These are phyloP conservation scores for Callospermophilus lateralis DNA, from an alignment of 2,113 vertebrate species.

Conservation along the genomic window DNA sequence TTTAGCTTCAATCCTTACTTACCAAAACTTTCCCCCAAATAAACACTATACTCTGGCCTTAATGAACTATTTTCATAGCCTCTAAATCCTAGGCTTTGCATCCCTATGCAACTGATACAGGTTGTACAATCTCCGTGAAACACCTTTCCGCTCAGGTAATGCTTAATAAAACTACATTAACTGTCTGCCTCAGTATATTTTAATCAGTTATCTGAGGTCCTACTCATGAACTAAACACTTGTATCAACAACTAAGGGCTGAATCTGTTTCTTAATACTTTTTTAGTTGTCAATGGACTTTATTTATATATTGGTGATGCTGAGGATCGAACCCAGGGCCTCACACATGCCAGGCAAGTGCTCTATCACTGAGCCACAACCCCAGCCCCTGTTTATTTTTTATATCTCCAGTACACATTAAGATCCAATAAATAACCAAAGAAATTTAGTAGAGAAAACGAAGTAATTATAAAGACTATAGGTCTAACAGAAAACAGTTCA, in stretches of 20 bases:
- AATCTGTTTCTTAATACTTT: neutral
- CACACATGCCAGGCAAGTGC: no score
- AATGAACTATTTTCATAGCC: neutral
- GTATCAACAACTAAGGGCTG: neutral
- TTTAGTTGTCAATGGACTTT: no score
- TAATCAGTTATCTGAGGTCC: neutral
- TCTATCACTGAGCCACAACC: no score
- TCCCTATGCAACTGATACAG: neutral
- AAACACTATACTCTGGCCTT: no score
- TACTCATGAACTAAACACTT: neutral
- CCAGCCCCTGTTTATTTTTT: neutral
- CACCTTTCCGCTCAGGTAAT: neutral
- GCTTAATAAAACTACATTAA: neutral
- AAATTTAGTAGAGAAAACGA: neutral
- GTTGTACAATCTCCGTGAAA: neutral
- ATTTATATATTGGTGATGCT: no score
- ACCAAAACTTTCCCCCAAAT: neutral
- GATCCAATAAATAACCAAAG: neutral
- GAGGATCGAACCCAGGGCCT: no score
- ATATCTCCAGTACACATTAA: neutral
- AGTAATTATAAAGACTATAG: neutral
- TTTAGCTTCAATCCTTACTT: neutral
- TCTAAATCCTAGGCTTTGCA: neutral
- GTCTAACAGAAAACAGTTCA: neutral
- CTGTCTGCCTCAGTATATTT: neutral